A percentile compares a stretch with the other conserved stretches of the same genome.
These are phyloP conservation scores for Heterochromis multidens DNA, from an alignment of 2,113 vertebrate species.

Conservation along the genomic window DNA sequence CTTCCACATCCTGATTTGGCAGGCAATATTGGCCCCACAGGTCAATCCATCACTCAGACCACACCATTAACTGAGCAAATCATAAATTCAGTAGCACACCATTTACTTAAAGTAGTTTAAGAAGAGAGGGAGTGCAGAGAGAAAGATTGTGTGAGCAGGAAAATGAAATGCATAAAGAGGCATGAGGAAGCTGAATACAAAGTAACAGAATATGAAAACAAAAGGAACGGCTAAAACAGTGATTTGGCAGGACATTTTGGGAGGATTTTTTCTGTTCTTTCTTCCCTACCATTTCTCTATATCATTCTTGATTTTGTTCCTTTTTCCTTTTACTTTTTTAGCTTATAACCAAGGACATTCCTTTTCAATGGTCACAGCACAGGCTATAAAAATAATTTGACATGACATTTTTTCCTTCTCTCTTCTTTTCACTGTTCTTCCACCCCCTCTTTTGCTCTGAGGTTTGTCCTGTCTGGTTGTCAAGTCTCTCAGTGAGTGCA, in stretches of 20 bases:
- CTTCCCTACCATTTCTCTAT: neutral
- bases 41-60: conserved; percentile 57
- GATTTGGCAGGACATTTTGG: neutral
- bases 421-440: neutral
- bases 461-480: conserved; percentile 38
- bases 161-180: conserved; percentile 12
- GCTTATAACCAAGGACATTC: neutral
- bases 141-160: neutral
- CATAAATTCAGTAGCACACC: conserved; percentile 25
- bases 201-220: conserved; percentile 15
- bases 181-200: neutral
- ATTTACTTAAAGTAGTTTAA: conserved; percentile 9
- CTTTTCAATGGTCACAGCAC: conserved; percentile 5
- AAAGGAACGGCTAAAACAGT: neutral
- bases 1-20: neutral
- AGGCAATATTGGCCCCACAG: conserved; percentile 38
- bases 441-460: conserved; percentile 13
- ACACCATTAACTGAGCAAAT: conserved; percentile 35
- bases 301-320: neutral
- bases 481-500: conserved; percentile 34
- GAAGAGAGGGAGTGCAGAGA: neutral
- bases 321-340: neutral
- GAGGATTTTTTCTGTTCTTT: neutral
- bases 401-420: conserved; percentile 6
- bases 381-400: conserved; percentile 24